These are phyloP conservation scores for Leptodactylus fallax DNA, from an alignment of 2,797 vertebrate species.

Conservation along the genomic window DNA sequence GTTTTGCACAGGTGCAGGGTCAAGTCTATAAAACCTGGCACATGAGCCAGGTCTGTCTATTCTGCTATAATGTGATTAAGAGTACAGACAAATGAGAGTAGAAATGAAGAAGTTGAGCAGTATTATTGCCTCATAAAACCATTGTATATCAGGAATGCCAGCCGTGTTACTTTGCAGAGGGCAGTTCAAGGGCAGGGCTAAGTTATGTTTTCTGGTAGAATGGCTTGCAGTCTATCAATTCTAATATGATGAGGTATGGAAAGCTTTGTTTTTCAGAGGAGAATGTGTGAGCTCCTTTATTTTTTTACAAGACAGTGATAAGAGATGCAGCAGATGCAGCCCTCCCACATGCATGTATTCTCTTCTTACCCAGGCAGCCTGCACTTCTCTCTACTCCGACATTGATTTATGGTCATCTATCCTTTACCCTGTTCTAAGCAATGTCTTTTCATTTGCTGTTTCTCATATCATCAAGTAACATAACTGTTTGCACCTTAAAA, in stretches of 20 bases:
- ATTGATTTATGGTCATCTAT: neutral
- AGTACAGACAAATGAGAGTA: neutral
- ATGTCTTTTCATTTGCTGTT: neutral
- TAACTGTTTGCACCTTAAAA: neutral
- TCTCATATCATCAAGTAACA: neutral
- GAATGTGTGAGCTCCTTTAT: neutral
- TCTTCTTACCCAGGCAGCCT: slow-evolving; percentile 35
- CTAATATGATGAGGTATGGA: neutral
- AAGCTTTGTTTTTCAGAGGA: neutral
- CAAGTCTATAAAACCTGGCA: neutral
- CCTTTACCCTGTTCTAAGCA: slow-evolving; percentile 1
- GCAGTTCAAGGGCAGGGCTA: neutral
- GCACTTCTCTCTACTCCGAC: neutral
- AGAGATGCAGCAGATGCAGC: slow-evolving; percentile 51
- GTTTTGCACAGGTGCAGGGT: slow-evolving; percentile 21
- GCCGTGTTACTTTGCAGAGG: neutral
- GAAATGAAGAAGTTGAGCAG: slow-evolving; percentile 18
- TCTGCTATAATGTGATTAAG: neutral
- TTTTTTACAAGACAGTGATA: slow-evolving; percentile 39
- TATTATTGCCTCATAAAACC: slow-evolving; percentile 27
- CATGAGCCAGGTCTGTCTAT: neutral
- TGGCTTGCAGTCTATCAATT: slow-evolving; percentile 12
- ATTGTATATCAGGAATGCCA: neutral
- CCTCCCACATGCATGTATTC: slow-evolving; percentile 34
- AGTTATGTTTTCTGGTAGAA: neutral